Percentiles rank a stretch among this genome's conserved stretches.
These are phyloP conservation scores for Tipula unca DNA, from an alignment of 2,888 invertebrate species.

Conservation along the genomic window DNA sequence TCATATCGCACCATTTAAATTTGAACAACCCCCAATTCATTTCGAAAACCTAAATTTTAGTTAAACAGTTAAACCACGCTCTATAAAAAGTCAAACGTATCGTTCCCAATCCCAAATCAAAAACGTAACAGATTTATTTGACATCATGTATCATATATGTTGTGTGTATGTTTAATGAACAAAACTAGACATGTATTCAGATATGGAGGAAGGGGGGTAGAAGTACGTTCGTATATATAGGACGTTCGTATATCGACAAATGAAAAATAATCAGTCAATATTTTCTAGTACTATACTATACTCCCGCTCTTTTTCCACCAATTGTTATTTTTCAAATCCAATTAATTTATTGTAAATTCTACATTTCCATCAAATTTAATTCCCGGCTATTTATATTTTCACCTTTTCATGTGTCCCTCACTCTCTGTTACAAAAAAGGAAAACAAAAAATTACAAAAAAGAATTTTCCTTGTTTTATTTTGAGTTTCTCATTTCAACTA, in stretches of 20 bases:
- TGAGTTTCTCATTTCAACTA: neutral
- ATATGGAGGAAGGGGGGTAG: neutral
- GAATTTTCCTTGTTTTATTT: neutral
- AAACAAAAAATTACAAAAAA: neutral
- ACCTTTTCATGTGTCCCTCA: neutral
- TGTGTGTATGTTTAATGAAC: too few relatives aligned
- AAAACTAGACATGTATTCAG: too few relatives aligned
- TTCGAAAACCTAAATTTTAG: too few relatives aligned
- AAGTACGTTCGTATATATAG: neutral
- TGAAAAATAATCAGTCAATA: neutral
- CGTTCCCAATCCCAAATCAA: too few relatives aligned
- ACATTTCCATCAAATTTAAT: neutral
- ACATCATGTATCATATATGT: too few relatives aligned
- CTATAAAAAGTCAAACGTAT: too few relatives aligned
- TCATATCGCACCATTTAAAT: too few relatives aligned
- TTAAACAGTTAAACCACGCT: too few relatives aligned
- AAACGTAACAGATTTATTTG: neutral
- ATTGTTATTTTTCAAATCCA: neutral
- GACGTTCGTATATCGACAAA: neutral
- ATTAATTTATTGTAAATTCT: neutral
- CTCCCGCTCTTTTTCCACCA: neutral
- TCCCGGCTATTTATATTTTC: conserved; percentile 1
- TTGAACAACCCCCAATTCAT: too few relatives aligned
- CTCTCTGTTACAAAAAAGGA: neutral
- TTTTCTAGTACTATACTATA: neutral